These are phyloP conservation scores for Corvus cornix DNA, from an alignment of 2,113 vertebrate species.

Conservation along the genomic window DNA sequence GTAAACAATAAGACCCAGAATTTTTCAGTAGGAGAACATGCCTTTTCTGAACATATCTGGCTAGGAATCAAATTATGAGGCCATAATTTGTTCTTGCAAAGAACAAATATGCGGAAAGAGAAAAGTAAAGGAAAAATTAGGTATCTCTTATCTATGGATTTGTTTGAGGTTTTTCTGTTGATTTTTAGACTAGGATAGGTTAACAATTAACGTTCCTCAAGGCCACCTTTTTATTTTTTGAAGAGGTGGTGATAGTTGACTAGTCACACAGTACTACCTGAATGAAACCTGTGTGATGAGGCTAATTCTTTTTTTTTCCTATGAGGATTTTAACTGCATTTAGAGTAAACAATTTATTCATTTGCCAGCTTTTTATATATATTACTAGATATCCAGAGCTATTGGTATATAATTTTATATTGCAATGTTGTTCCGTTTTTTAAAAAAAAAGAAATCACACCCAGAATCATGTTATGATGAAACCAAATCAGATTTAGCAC, in stretches of 20 bases:
- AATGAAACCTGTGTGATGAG: neutral
- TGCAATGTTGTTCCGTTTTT: neutral
- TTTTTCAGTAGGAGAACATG: neutral
- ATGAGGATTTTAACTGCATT: neutral
- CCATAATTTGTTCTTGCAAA: neutral
- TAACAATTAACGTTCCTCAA: neutral
- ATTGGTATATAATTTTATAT: neutral
- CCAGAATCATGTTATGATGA: neutral
- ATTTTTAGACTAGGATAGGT: neutral
- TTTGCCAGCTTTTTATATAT: neutral
- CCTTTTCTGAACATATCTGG: neutral
- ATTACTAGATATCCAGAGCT: neutral
- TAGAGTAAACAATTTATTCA: neutral
- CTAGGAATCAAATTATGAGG: neutral
- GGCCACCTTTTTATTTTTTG: neutral
- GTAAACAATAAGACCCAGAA: neutral
- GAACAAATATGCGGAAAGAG: neutral
- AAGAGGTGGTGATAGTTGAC: neutral
- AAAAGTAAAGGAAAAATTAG: neutral
- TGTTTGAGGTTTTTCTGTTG: neutral
- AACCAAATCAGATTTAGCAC: neutral
- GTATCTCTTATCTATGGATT: neutral
- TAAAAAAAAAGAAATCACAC: neutral
- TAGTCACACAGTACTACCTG: neutral
- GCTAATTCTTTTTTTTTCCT: accelerated